Evolutionary conservation across 1,140 invertebrate genomes (phyloP).

Genomic region (Leptoteleia sp.): DNA sequence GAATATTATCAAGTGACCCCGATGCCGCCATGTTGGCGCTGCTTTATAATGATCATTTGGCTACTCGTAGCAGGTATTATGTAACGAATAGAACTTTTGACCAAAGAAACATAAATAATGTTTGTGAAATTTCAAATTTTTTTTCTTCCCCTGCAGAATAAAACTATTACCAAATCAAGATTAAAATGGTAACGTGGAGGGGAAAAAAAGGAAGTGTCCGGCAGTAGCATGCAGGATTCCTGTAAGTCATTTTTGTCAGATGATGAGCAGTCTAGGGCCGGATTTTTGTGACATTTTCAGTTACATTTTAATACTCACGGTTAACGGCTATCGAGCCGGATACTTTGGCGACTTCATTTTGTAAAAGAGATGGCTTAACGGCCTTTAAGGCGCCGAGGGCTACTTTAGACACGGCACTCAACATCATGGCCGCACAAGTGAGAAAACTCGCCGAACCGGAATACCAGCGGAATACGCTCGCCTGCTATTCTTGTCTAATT

Average conservation of each 20-base stretch:
- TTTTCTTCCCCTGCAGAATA: too few species aligned
- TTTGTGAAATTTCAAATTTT: too few species aligned
- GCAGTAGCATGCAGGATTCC: too few species aligned
- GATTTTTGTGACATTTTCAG: background rate
- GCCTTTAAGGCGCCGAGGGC: conserved; percentile 83
- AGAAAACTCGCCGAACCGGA: conserved; percentile 67
- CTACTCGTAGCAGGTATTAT: conserved; percentile 69
- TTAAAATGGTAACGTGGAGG: too few species aligned
- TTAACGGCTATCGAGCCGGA: conserved; percentile 81
- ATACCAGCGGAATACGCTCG: conserved; percentile 66
- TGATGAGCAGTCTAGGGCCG: background rate
- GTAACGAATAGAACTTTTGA: conserved; percentile 70
- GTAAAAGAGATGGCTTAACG: conserved; percentile 82
- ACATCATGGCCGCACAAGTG: conserved; percentile 83
- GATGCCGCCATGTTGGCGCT: conserved; percentile 75
- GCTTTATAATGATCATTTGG: conserved; percentile 18
- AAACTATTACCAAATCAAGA: too few species aligned
- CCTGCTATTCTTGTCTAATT: conserved; percentile 12
- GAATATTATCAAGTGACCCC: conserved; percentile 61
- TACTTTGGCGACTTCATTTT: conserved; percentile 82
- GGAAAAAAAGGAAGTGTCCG: too few species aligned
- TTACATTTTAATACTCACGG: conserved; percentile 82
- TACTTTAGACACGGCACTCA: conserved; percentile 84
- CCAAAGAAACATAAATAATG: background rate
- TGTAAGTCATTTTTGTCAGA: background rate